These are phyloP conservation scores for Plutella xylostella DNA, from an alignment of 2,888 invertebrate species.

Conservation along the genomic window DNA sequence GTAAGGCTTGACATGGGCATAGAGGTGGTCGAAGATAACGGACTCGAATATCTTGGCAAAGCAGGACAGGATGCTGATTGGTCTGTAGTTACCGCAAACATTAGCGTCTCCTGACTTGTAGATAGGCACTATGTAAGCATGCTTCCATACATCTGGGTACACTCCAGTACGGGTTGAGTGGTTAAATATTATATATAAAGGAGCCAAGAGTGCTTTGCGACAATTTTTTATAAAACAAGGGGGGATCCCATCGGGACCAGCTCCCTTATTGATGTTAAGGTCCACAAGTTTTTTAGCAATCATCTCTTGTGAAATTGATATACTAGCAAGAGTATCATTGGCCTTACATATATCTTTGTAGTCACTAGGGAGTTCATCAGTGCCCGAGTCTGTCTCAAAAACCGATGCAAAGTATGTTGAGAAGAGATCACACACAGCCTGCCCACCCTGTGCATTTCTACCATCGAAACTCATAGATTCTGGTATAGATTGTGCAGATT, in stretches of 20 bases:
- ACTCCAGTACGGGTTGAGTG: conserved; percentile 8
- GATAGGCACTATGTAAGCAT: conserved; percentile 11
- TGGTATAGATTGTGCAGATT: not conserved
- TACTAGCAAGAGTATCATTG: no score
- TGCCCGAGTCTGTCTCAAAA: not conserved
- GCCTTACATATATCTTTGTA: no score
- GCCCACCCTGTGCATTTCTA: not conserved
- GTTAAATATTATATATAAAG: conserved; percentile 10
- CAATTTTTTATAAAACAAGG: not conserved
- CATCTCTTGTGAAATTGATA: not conserved
- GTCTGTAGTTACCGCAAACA: conserved; percentile 11
- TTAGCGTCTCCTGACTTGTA: conserved; percentile 10
- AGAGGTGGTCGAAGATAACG: conserved; percentile 4
- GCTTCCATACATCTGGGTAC: conserved; percentile 13
- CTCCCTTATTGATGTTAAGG: not conserved
- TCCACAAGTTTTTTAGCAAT: not conserved
- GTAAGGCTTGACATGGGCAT: not conserved
- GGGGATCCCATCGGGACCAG: not conserved
- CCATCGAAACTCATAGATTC: not conserved
- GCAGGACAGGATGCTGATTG: conserved; percentile 14
- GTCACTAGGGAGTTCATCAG: no score
- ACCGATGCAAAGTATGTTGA: not conserved
- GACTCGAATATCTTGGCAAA: conserved; percentile 14
- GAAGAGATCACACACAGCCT: not conserved
- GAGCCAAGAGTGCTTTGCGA: not conserved